Base-by-base conservation (phyloP, 1,140 invertebrate species). In the Physella acuta region DNA sequence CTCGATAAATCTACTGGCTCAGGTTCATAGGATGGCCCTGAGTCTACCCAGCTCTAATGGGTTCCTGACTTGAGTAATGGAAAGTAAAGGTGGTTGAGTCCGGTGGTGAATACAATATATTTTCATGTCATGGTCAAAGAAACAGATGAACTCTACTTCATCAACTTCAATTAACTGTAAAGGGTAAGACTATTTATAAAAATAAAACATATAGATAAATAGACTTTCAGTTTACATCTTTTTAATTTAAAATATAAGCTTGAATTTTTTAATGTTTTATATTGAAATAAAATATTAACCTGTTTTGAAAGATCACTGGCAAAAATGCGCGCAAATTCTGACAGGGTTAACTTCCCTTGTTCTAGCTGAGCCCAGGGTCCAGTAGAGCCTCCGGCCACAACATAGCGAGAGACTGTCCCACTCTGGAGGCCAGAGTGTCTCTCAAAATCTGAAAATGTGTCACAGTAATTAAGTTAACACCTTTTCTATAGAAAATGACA, bases 311-410 rank as follows among this genome's bases (percentile, higher is more conserved):
- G 79, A 68, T 82, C 79, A 64, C 78, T 68, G 39, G 74, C 76
- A 68, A 85, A 85, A n/a, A 70, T 68, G 8, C 73, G 60, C 24
- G 74, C 67, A 72, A 85, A 84, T 51, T 85, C 78, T 31, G 67
- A 59, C 16, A 76, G 53, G 24, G 75, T 79, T 0, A 82, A 36
- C 58, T 79, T 72, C 49, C 85, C 85, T 36, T 65, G 72, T 68
- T 86, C 85, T n/a, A 85, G 65, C 20, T 68, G 69, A 14, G 53
- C 31, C 81, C 84, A 86, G 2, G 81, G 73, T 20, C 77, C 75
- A 16, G 79, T 63, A 5, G 75, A 74, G 20, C 82, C 81, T 49
- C 59, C 55, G n/a, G 69, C 72, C 0, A 80, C 51, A 44, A 86
- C 77, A 8, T 81, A 71, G 17, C 69, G 53, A 1, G 73, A 34